A percentile compares a stretch with the other conserved stretches of the same genome.
phyloP scores from a whole-genome alignment of 1,140 invertebrate genomes.

The Hyposmocoma kahamanoa region DNA sequence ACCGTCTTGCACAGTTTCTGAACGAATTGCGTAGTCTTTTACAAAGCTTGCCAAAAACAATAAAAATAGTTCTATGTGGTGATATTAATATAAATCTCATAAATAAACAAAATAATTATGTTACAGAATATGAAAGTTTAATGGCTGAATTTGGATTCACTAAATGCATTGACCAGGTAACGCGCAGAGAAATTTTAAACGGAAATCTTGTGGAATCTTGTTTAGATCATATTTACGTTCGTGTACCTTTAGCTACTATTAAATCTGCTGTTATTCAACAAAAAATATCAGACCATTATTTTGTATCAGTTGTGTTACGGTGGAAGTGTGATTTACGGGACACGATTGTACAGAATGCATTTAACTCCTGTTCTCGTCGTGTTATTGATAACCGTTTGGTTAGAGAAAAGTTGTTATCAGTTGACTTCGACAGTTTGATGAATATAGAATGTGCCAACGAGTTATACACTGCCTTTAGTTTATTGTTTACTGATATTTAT shows the following conservation, averaged over 20 bases:
- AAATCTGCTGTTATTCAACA: conserved; percentile 5
- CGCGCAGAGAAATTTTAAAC: conserved; percentile 2
- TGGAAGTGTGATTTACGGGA: background rate
- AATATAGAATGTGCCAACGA: background rate
- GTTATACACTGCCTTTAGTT: background rate
- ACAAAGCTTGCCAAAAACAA: background rate
- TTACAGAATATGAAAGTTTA: conserved; percentile 6
- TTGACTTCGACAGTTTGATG: background rate
- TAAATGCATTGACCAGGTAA: conserved; percentile 3
- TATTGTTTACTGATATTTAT: conserved; percentile 4
- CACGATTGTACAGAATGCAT: no score
- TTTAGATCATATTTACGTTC: conserved; percentile 6
- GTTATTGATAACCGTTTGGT: background rate
- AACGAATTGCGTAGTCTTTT: background rate
- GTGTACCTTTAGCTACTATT: background rate
- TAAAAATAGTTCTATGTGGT: conserved; percentile 1
- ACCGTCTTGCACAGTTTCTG: background rate
- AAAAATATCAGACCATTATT: conserved; percentile 7
- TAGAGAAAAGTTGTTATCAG: background rate
- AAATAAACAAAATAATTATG: conserved; percentile 1
- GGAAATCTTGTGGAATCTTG: conserved; percentile 4
- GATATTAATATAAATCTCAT: conserved; percentile 12
- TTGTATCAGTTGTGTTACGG: background rate
- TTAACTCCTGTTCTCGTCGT: no score
- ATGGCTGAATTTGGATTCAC: conserved; percentile 4